These are phyloP conservation scores for Cinclus cinclus DNA, from an alignment of 2,113 vertebrate genomes.

Conservation along the genomic window DNA sequence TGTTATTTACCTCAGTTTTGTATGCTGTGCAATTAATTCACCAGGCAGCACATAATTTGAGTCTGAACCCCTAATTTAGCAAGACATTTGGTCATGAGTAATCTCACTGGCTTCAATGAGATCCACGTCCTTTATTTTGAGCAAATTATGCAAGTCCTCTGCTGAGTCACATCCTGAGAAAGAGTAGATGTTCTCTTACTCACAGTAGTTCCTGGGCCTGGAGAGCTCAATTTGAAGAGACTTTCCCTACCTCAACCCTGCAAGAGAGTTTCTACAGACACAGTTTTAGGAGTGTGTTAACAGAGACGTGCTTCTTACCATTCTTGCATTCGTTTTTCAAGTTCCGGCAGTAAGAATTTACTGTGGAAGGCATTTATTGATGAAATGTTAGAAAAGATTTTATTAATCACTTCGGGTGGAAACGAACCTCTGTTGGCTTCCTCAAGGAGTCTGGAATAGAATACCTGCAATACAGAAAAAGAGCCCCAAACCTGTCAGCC, in stretches of 20 bases:
- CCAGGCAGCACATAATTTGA: neutral
- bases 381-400: conserved; percentile 97
- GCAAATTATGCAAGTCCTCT: neutral
- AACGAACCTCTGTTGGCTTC: conserved; percentile 93
- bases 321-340: conserved; percentile 96
- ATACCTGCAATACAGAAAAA: conserved; percentile 79
- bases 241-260: neutral
- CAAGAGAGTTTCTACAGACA: neutral
- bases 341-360: conserved; percentile 93
- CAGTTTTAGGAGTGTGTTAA: neutral
- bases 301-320: conserved; percentile 80
- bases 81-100: neutral
- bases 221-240: neutral
- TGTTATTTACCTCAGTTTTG: neutral
- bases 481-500: neutral
- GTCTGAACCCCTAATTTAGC: neutral
- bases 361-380: conserved; percentile 93
- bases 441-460: conserved; percentile 88
- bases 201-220: neutral
- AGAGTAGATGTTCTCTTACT: neutral
- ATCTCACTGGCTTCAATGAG: neutral
- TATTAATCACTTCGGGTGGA: conserved; percentile 91
- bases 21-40: neutral
- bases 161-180: conserved; percentile 19
- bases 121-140: neutral